Evolutionary conservation across 2,113 vertebrate species (phyloP), one percentile per base, ranked within the genome.

Genomic region (Entelurus aequoreus): DNA sequence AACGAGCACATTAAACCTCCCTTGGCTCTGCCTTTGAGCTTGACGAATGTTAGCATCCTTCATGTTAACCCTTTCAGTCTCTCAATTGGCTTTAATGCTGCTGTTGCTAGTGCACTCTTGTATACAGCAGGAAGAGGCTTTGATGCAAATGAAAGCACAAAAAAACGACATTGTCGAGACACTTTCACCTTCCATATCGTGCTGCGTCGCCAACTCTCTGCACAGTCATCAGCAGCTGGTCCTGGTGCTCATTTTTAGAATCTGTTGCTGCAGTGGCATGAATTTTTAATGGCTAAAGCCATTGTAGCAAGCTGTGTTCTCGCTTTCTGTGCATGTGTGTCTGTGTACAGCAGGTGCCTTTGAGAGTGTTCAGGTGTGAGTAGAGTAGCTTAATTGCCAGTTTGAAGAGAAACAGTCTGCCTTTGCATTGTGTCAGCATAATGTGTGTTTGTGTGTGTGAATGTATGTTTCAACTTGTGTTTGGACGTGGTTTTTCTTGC

Each of bases 191-290:
- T 51, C 40, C 19, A 5, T 60, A 44, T 64, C 13, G 5, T 11
- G 64, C 40, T 54, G 36, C 1, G 63, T 51, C 54, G 63, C 72
- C 63, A 10, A 64, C 63, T 72, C 61, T 68, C 59, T n/a, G 68
- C 16, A 53, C 35, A 71, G 42, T n/a, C 37, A 82, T 78, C 72
- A 71, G 78, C 71, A 71, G 69, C 79, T 72, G 74, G 72, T 48
- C 68, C 56, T 46, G 64, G 16, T 82, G 75, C 75, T 82, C 79
- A 74, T 83, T 87, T 83, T 85, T 83, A 80, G 76, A 83, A 79
- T 64, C 80, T 86, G 85, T 86, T 87, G 84, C 88, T 89, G 87
- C 87, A 90, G 86, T 82, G 80, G 69, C 76, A 88, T 90, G 78
- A 81, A 89, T 90, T 87, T 89, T 87, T 90, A 89, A 90, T 89